These are phyloP conservation scores for Xenops minutus DNA, from an alignment of 2,797 vertebrate genomes.

Conservation along the genomic window DNA sequence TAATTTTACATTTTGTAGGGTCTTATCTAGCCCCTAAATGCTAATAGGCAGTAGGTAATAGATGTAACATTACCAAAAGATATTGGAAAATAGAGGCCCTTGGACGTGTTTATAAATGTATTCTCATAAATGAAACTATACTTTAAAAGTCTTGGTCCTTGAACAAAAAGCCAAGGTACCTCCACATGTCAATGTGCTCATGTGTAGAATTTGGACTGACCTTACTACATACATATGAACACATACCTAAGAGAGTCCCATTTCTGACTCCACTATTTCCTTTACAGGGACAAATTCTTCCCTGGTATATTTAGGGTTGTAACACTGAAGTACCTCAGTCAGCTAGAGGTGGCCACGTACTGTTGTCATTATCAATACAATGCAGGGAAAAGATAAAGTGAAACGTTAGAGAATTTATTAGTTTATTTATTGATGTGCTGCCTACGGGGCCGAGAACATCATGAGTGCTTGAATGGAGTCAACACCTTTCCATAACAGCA, in stretches of 20 bases:
- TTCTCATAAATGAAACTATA: background rate
- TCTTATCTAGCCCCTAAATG: background rate
- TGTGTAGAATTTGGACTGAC: background rate
- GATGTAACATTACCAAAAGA: background rate
- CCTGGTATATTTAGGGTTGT: background rate
- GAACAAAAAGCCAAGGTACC: background rate
- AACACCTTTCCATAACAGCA: background rate
- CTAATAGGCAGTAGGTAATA: background rate
- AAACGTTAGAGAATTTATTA: slow-evolving; percentile 20
- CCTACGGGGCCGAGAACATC: background rate
- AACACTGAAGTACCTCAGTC: background rate
- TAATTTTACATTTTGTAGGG: background rate
- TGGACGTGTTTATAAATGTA: background rate
- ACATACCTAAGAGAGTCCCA: background rate
- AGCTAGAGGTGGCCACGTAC: rapidly evolving
- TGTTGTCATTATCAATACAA: background rate
- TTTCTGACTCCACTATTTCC: background rate
- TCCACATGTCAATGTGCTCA: rapidly evolving
- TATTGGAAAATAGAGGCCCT: background rate
- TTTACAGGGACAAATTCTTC: background rate
- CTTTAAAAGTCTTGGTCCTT: background rate
- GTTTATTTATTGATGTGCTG: background rate
- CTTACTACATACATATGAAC: background rate
- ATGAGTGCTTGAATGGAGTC: background rate
- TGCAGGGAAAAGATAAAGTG: background rate